Percentiles rank a stretch among this genome's conserved stretches.
phyloP scores from a whole-genome alignment of 2,888 invertebrate species.

The Diadromus collaris region DNA sequence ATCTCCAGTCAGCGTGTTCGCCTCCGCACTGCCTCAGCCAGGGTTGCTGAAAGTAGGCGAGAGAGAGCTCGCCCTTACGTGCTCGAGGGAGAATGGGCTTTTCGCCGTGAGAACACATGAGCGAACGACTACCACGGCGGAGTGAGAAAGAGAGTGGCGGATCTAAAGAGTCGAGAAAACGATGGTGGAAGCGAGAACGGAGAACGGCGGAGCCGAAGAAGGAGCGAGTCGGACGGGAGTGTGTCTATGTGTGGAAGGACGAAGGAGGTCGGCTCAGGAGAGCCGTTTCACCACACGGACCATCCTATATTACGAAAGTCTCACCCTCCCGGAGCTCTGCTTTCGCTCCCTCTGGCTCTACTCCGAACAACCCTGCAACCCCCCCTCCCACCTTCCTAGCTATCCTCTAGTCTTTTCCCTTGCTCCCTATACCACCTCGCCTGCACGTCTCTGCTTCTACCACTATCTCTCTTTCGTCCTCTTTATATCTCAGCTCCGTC shows the following conservation, averaged over 20 bases:
- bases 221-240: slow-evolving; percentile 52
- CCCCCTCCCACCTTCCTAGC: slow-evolving; percentile 43
- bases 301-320: slow-evolving; percentile 77
- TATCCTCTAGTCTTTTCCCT: slow-evolving; percentile 60
- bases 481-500: slow-evolving; percentile 46
- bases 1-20: slow-evolving; percentile 37
- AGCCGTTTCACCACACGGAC: slow-evolving; percentile 77
- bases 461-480: slow-evolving; percentile 56
- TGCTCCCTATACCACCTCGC: slow-evolving; percentile 40
- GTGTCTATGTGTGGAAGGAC: slow-evolving; percentile 66
- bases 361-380: slow-evolving; percentile 44
- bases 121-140: slow-evolving; percentile 41
- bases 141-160: slow-evolving; percentile 30
- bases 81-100: slow-evolving; percentile 55
- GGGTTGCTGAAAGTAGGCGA: slow-evolving; percentile 40
- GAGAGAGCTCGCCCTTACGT: slow-evolving; percentile 57
- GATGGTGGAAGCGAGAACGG: slow-evolving; percentile 48
- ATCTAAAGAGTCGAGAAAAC: slow-evolving; percentile 31
- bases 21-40: slow-evolving; percentile 31
- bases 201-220: slow-evolving; percentile 38
- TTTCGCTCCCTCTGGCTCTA: slow-evolving; percentile 60
- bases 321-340: slow-evolving; percentile 59
- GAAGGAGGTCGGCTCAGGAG: slow-evolving; percentile 71
- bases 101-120: slow-evolving; percentile 52
- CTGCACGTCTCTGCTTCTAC: slow-evolving; percentile 52